phyloP scores from a whole-genome alignment of 2,113 vertebrate genomes.

The Phoxinus phoxinus region DNA sequence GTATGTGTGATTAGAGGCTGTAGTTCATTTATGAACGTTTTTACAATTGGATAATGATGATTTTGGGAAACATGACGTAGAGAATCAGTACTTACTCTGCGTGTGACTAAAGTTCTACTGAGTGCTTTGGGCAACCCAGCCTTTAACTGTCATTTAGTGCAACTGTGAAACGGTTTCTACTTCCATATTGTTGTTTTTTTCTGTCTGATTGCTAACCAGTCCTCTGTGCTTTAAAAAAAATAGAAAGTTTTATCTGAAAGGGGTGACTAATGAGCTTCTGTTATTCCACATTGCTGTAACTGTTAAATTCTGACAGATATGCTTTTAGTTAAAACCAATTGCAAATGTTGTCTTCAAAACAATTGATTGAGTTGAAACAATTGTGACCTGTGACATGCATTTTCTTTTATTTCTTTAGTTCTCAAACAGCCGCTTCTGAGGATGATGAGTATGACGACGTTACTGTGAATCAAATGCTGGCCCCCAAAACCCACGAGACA shows the following conservation, averaged over 20 bases:
- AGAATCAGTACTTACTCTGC: not conserved
- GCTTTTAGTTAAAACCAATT: not conserved
- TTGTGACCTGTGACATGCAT: not conserved
- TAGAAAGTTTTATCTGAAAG: not conserved
- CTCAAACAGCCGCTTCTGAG: conserved; percentile 81
- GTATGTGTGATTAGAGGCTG: not conserved
- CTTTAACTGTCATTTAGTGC: not conserved
- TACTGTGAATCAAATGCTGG: conserved; percentile 87
- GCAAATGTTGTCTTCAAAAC: not conserved
- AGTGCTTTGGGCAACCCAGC: not conserved
- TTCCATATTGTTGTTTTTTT: not conserved
- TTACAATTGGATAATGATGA: not conserved
- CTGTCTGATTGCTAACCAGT: not conserved
- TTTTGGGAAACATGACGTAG: not conserved
- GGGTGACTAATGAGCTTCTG: not conserved
- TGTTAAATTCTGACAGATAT: not conserved
- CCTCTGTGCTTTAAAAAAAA: not conserved
- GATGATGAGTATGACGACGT: conserved; percentile 89
- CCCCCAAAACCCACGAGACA: conserved; percentile 86
- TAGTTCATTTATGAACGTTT: not conserved
- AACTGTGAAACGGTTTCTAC: not conserved
- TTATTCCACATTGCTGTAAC: not conserved
- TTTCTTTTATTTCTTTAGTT: conserved; percentile 72
- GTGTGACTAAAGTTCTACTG: not conserved
- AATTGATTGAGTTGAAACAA: not conserved